Evolutionary conservation across 2,113 vertebrate species (phyloP).

Genomic region (Channa maculata): DNA sequence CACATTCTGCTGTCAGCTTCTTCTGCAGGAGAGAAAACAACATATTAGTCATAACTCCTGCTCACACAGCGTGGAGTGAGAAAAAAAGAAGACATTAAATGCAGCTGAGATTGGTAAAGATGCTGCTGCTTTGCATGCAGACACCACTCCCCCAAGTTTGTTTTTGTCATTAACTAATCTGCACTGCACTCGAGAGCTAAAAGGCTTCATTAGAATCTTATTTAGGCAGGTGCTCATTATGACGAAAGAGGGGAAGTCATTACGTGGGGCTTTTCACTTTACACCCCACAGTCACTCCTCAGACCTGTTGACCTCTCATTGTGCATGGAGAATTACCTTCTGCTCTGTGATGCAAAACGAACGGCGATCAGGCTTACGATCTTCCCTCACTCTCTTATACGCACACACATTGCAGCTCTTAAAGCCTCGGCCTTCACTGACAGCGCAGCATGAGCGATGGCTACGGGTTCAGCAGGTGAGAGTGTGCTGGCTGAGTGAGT

Average conservation of each 20-base stretch:
- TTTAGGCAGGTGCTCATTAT: conserved; percentile 69
- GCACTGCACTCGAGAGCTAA: conserved; percentile 18
- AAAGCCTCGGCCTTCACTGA: conserved; percentile 61
- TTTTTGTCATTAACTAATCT: conserved; percentile 10
- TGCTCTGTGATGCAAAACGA: conserved; percentile 65
- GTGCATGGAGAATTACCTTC: conserved; percentile 55
- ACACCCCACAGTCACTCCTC: conserved; percentile 61
- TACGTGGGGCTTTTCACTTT: conserved; percentile 62
- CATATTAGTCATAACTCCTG: conserved; percentile 17
- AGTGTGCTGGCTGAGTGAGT: conserved; percentile 65
- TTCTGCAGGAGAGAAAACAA: conserved; percentile 85
- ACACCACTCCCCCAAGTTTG: neutral
- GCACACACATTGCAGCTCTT: conserved; percentile 41
- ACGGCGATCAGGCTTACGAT: conserved; percentile 9
- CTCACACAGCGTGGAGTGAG: neutral
- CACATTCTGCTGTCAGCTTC: conserved; percentile 95
- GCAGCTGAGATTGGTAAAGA: conserved; percentile 5
- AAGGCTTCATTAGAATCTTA: conserved; percentile 64
- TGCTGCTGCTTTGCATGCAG: neutral
- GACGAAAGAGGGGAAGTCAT: conserved; percentile 69
- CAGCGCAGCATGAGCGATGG: conserved; percentile 75
- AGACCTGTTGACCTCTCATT: conserved; percentile 71
- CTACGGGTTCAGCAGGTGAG: conserved; percentile 80
- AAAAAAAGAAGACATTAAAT: neutral
- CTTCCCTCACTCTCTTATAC: conserved; percentile 6